Conservation (phyloP, 2,888 invertebrate species). For the Antheraea yamamai region DNA sequence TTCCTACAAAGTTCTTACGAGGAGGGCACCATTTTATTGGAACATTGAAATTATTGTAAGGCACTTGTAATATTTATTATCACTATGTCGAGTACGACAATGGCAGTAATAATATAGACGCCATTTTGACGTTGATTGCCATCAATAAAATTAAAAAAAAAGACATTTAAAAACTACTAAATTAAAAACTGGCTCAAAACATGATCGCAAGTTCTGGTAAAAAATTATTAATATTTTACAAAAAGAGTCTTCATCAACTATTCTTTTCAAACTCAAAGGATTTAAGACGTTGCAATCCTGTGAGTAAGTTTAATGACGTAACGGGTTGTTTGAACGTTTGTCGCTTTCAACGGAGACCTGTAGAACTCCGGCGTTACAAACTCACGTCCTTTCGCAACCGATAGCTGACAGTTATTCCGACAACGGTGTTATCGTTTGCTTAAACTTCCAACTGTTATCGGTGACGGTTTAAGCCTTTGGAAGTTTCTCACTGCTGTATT, state of each 20-base stretch:
- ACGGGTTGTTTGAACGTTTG: not conserved
- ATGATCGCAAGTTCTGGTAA: not conserved
- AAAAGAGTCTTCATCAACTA: not conserved
- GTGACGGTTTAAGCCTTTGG: not conserved
- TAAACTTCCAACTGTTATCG: not conserved
- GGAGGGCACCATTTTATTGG: too few species aligned
- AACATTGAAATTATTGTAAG: too few species aligned
- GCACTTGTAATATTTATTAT: too few species aligned
- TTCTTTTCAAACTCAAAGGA: not conserved
- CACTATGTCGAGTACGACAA: too few species aligned
- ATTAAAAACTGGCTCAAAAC: not conserved
- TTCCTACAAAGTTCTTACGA: too few species aligned
- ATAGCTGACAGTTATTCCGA: constrained; percentile 5
- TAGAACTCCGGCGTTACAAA: not conserved
- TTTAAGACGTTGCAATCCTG: not conserved
- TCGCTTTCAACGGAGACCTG: constrained; percentile 7
- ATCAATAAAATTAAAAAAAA: too few species aligned
- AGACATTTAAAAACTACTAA: not conserved
- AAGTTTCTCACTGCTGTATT: not conserved
- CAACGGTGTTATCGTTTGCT: not conserved
- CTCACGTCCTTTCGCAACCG: not conserved
- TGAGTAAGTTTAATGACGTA: not conserved
- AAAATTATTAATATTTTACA: not conserved
- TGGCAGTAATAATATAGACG: too few species aligned
- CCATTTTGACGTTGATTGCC: too few species aligned